Base-by-base conservation (phyloP, 2,888 invertebrate genomes). In the Melieria crassipennis region DNA sequence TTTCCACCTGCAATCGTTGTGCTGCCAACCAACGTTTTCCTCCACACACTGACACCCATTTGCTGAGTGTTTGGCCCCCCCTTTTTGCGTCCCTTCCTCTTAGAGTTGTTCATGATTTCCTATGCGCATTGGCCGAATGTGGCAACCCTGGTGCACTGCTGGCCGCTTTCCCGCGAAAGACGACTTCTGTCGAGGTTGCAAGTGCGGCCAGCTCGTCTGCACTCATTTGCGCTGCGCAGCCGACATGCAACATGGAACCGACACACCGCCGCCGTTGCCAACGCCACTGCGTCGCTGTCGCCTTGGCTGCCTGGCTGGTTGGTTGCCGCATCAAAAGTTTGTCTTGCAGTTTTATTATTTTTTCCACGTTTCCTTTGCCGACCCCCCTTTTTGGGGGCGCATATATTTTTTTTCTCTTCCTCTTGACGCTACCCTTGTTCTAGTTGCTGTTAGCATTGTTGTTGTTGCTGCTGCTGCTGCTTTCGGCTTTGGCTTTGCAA, bases 301-400 rank as follows among this genome's bases (percentile, higher is more conserved):
- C 16, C 58, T 57, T 46, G 57, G 46, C 50, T 45, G 9, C 45
- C 61, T 30, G 13, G 13, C 30, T 30, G 30, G 52, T 52, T 13
- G 52, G 13, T 13, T 50, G 64, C 48, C 65, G 71, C 68, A 69
- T 56, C 61, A 52, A 71, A 73, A 73, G 73, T 71, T 73, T 71
- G 73, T 71, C 71, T 69, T 70, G 60, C 55, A 46, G 16, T 69
- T 61, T 69, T 61, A 61, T 69, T 62, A 52, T 55, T 69, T 62
- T 47, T 62, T 69, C 10, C 52, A 10, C 11, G 3, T 50, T 9
- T 50, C 11, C 11, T 50, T 50, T 50, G 9, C 3, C 30, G 30
- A 2, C 30, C 30, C 30, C 30, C 30, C 30, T 30, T 30, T 30
- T 30, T n/a, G n/a, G 30, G 30, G 30, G 30, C 30, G 30, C 30